Conservation (phyloP, 2,797 vertebrate species). For the Setipinna tenuifilis region DNA sequence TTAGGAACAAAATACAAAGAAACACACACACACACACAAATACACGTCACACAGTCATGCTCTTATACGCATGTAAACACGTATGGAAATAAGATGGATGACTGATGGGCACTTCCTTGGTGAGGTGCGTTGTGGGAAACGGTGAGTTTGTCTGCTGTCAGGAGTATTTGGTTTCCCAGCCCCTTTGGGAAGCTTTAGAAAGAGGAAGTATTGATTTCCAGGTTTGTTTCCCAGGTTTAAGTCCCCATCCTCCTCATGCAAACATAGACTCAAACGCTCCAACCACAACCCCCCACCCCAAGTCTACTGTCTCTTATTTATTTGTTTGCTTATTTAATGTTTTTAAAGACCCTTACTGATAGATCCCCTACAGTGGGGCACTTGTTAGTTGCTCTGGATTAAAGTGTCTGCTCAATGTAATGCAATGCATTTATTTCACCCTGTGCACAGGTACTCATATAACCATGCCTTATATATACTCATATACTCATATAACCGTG, state of each 20-base stretch:
- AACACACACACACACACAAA: slow-evolving; percentile 24
- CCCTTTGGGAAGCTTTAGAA: not conserved
- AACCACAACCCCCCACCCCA: not conserved
- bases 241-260: not conserved
- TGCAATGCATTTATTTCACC: too few species aligned
- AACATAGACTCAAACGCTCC: not conserved
- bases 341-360: too few species aligned
- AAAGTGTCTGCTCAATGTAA: too few species aligned
- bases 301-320: not conserved
- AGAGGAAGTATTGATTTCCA: slow-evolving; percentile 12
- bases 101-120: slow-evolving; percentile 55
- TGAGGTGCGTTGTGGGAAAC: slow-evolving; percentile 75
- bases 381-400: too few species aligned
- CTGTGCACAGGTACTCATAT: too few species aligned
- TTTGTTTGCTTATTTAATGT: not conserved
- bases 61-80: too few species aligned
- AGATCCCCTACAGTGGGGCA: too few species aligned
- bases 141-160: slow-evolving; percentile 79
- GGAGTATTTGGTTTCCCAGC: slow-evolving; percentile 22
- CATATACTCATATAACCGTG: slow-evolving; percentile 29
- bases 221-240: not conserved
- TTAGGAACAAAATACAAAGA: too few species aligned
- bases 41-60: not conserved
- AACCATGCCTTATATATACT: slow-evolving; percentile 26
- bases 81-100: not conserved